These are phyloP conservation scores for Ctenopoma kingsleyae DNA, from an alignment of 2,797 vertebrate species.

Conservation along the genomic window DNA sequence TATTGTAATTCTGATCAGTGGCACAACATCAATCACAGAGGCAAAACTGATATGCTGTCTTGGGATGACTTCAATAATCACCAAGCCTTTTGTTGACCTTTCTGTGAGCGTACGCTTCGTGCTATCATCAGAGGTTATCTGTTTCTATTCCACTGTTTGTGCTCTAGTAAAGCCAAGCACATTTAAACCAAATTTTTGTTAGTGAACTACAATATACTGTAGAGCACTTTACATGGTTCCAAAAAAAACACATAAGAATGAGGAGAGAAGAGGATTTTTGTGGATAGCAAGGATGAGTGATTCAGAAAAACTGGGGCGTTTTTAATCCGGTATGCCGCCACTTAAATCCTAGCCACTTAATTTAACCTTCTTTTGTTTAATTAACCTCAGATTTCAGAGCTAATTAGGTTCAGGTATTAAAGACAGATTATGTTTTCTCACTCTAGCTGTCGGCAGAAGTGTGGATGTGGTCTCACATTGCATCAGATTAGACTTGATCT, in stretches of 20 bases:
- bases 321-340: slow-evolving; percentile 75
- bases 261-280: slow-evolving; percentile 56
- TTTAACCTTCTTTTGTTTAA: slow-evolving; percentile 85
- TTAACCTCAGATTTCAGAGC: slow-evolving; percentile 82
- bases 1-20: slow-evolving; percentile 56
- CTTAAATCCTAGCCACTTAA: slow-evolving; percentile 82
- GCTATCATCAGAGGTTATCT: neutral
- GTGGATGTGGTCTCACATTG: slow-evolving; percentile 42
- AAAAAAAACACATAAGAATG: slow-evolving; percentile 43
- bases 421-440: slow-evolving; percentile 66
- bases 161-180: neutral
- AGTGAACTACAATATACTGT: neutral
- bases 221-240: slow-evolving; percentile 12
- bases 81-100: slow-evolving; percentile 55
- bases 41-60: slow-evolving; percentile 32
- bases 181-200: neutral
- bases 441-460: slow-evolving; percentile 58
- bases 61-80: slow-evolving; percentile 55
- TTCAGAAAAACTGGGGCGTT: slow-evolving; percentile 65
- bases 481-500: slow-evolving; percentile 65
- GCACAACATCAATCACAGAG: slow-evolving; percentile 40
- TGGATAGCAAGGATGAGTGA: slow-evolving; percentile 63
- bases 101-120: slow-evolving; percentile 1
- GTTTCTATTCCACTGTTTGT: neutral
- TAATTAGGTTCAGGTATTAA: slow-evolving; percentile 84